Evolutionary conservation across 2,113 vertebrate species (phyloP).

Genomic region (Protomyctophum bolini): DNA sequence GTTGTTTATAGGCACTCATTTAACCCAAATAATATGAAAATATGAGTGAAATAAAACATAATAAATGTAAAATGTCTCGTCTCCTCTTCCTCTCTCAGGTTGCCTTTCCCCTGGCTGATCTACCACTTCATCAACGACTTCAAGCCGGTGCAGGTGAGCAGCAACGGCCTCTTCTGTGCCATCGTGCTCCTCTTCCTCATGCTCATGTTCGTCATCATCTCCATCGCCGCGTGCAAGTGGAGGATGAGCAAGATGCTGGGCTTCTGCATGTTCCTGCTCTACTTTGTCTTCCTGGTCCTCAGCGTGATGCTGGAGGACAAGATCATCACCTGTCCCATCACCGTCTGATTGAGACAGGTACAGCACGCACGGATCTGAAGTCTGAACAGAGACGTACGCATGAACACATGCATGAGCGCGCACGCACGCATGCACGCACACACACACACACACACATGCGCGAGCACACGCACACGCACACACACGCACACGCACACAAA

Average conservation of each 20-base stretch:
- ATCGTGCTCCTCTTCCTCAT: conserved; percentile 83
- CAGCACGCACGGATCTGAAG: neutral
- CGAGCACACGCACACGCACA: neutral
- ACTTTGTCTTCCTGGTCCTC: conserved; percentile 79
- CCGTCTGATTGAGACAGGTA: conserved; percentile 58
- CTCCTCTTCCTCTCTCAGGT: conserved; percentile 42
- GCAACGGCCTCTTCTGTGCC: conserved; percentile 82
- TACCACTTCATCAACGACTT: conserved; percentile 69
- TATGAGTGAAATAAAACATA: no score
- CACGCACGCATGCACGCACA: conserved; percentile 1
- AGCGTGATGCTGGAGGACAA: conserved; percentile 83
- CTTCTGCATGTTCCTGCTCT: conserved; percentile 77
- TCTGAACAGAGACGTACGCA: neutral
- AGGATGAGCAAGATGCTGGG: conserved; percentile 79
- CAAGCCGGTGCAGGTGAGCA: conserved; percentile 74
- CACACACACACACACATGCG: neutral
- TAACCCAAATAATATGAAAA: no score
- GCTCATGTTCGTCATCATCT: conserved; percentile 80
- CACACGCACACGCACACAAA: neutral
- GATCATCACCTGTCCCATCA: conserved; percentile 73
- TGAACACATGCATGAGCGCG: neutral
- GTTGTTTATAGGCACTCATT: no score
- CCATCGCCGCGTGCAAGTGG: conserved; percentile 79
- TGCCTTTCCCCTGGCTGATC: conserved; percentile 80
- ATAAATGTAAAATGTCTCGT: neutral